phyloP scores from a whole-genome alignment of 1,140 invertebrate genomes.

The Drosophila kurseongensis region DNA sequence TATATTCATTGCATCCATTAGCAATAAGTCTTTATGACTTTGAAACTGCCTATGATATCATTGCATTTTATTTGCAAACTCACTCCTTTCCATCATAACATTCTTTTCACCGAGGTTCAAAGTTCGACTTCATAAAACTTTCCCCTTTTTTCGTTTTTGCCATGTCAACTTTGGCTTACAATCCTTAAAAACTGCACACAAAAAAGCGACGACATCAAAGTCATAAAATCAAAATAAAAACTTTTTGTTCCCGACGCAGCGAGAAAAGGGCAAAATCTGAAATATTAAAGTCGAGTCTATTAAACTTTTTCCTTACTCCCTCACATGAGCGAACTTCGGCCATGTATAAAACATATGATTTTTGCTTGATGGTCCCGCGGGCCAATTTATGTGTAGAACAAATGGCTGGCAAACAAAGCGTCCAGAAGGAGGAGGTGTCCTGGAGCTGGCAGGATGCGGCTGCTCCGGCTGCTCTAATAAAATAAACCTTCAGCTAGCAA shows the following conservation, averaged over 20 bases:
- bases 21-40: slow-evolving; percentile 14
- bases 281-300: slow-evolving; percentile 77
- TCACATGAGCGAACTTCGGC: slow-evolving; percentile 50
- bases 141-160: slow-evolving; percentile 17
- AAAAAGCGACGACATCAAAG: slow-evolving; percentile 51
- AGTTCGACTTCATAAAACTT: slow-evolving; percentile 26
- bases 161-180: slow-evolving; percentile 36
- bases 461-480: slow-evolving; percentile 55
- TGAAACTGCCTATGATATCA: slow-evolving; percentile 14
- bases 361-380: slow-evolving; percentile 77
- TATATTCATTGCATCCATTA: slow-evolving; percentile 16
- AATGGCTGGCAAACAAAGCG: slow-evolving; percentile 58
- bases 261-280: slow-evolving; percentile 30
- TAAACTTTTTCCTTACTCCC: slow-evolving; percentile 57
- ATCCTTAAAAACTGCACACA: slow-evolving; percentile 40
- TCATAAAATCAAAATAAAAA: slow-evolving; percentile 78
- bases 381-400: slow-evolving; percentile 78
- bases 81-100: slow-evolving; percentile 37
- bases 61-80: slow-evolving; percentile 18
- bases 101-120: slow-evolving; percentile 1
- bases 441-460: slow-evolving; percentile 40
- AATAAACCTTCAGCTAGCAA: slow-evolving; percentile 70
- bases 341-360: slow-evolving; percentile 83
- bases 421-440: slow-evolving; percentile 3
- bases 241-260: slow-evolving; percentile 36